phyloP scores from a whole-genome alignment of 2,113 vertebrate genomes.

The Polypterus senegalus region DNA sequence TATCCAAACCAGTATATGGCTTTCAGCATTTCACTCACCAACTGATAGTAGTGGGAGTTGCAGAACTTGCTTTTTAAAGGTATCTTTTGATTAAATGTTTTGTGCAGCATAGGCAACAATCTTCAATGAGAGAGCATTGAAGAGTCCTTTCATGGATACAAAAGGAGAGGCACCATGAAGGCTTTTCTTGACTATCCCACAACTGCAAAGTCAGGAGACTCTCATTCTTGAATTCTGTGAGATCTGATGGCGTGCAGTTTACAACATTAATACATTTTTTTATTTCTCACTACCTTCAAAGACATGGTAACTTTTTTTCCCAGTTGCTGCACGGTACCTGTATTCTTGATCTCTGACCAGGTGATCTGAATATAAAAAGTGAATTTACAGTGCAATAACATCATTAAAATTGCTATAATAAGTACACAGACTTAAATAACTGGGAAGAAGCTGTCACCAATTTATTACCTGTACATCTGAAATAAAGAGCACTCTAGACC shows the following conservation, averaged over 20 bases:
- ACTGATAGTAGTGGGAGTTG: background rate
- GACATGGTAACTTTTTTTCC: conserved; percentile 5
- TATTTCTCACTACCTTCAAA: conserved; percentile 9
- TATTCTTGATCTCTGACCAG: background rate
- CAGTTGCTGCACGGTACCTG: conserved; percentile 5
- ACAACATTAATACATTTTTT: background rate
- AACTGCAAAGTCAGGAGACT: no score
- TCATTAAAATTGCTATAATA: no score
- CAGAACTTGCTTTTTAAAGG: no score
- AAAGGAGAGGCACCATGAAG: background rate
- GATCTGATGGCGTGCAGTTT: no score
- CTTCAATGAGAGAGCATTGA: background rate
- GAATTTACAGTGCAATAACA: no score
- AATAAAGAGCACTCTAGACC: no score
- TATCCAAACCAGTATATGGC: background rate
- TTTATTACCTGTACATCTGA: no score
- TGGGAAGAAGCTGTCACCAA: no score
- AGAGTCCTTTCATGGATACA: background rate
- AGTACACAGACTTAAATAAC: no score
- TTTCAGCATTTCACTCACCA: background rate
- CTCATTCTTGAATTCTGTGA: no score
- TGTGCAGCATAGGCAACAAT: background rate
- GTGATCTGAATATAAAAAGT: conserved; percentile 15
- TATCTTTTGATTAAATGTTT: background rate
- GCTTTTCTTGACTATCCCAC: background rate